Evolutionary conservation across 2,113 vertebrate genomes (phyloP), one percentile per base, ranked within the genome.

Genomic region (Natator depressus): DNA sequence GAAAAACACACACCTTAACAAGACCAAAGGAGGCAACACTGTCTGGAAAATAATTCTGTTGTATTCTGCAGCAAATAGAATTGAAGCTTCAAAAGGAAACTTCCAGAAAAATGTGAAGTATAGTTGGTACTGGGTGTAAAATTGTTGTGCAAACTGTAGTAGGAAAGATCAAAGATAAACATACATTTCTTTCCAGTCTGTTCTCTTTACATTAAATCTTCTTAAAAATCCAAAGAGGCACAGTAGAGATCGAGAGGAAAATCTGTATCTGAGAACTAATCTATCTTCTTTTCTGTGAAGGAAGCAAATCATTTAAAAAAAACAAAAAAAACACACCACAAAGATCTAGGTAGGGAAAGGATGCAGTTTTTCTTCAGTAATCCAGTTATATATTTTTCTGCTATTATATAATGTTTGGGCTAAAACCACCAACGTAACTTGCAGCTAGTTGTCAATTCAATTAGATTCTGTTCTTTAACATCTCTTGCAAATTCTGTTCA

Each of bases 341-440:
- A 93, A 95, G 62, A 76, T 72, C 89, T 53, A 84, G 90, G 87
- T 90, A 83, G n/a, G 7, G 90, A 51, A 80, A 83, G 62, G n/a
- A 78, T 38, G 35, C 19, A 9, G 1, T 24, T n/a, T 46, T 75
- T 88, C 86, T 7, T 27, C 69, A 17, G 29, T 72, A 10, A 54
- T 89, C 89, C 42, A 47, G 9, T 3, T 13, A 2, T 27, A 62
- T 49, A 78, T 49, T 57, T 75, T 49, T 20, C 50, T 88, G 69
- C 84, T 5, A 75, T 3, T 87, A 92, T 78, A 4, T 65, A 81
- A 14, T 87, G 25, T 3, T 85, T 2, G 24, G 19, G 80, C 8
- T 85, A 54, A 89, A 54, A 65, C 4, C 80, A 87, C 55, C 20
- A 72, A 29, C 25, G 87, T 91, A 92, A 87, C 1, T 69, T 89